Base-by-base conservation (phyloP, 2,797 vertebrate species). In the Staurois parvus region DNA sequence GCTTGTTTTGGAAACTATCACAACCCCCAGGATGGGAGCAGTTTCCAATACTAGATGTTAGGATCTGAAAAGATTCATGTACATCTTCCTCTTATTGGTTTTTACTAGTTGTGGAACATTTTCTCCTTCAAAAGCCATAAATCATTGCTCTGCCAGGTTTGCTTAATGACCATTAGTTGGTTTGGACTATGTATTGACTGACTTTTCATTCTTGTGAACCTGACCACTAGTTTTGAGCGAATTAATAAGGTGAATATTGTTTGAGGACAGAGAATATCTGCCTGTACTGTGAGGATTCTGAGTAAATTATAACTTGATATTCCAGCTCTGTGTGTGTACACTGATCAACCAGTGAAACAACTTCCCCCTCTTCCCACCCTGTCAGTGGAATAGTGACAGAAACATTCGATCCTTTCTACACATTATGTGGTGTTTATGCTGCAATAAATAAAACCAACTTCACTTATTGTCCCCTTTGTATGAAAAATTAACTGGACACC, bases 401-500 rank as follows among this genome's bases (percentile, higher is more conserved):
- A 79, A 19, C 86, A 37, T 45, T 64, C 75, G 4, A 42, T 87
- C 84, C 76, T 89, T 79, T 88, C 86, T 13, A 88, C 86, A 86
- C 85, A 90, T 84, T 91, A 91, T 90, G 81, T 87, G 45, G 69
- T 90, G 88, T 85, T 92, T 93, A 91, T 88, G 83, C 91, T 34
- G 81, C 69, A 88, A 91, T 88, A 92, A 92, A 90, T 92, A 89
- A 93, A 92, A 89, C 86, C 45, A 75, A 87, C 85, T 91, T 90
- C 87, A 97, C 93, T 95, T 95, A 96, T 94, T 94, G 90, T 91
- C 93, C 94, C 92, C 93, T 94, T 92, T 95, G 94, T 97, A 94
- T 98, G 96, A 97, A 97, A 97, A 96, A 97, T 96, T 95, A 96
- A 96, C 92, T 92, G 89, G 90, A 89, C 90, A 94, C 93, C 96